phyloP scores from a whole-genome alignment of 2,888 invertebrate species.

The Halictus quadricinctus region DNA sequence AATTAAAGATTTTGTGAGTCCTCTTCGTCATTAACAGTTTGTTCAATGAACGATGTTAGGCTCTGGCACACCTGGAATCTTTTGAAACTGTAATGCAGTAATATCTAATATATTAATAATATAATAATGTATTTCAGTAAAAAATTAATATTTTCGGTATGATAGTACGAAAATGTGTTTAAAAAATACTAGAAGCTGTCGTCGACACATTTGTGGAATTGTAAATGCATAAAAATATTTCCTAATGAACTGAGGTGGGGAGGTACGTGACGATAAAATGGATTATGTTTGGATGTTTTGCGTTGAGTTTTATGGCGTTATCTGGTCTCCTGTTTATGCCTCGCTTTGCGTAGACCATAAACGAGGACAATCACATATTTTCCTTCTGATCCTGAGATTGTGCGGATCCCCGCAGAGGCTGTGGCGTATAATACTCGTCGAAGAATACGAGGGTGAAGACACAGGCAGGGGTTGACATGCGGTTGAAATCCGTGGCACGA shows the following conservation, averaged over 20 bases:
- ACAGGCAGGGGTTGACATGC: conserved; percentile 73
- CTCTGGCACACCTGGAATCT: too few species aligned
- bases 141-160: too few species aligned
- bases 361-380: conserved; percentile 64
- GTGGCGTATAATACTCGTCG: conserved; percentile 39
- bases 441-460: conserved; percentile 61
- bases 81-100: too few species aligned
- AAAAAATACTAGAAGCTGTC: too few species aligned
- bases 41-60: too few species aligned
- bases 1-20: too few species aligned
- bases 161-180: too few species aligned
- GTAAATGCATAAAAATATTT: neutral
- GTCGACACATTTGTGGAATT: too few species aligned
- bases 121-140: too few species aligned
- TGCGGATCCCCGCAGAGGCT: conserved; percentile 48
- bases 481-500: conserved; percentile 72
- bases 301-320: neutral
- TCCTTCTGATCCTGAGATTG: conserved; percentile 61
- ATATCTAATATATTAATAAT: too few species aligned
- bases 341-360: conserved; percentile 28
- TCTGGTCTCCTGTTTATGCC: neutral
- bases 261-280: neutral
- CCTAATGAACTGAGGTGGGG: neutral
- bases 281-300: neutral
- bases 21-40: too few species aligned